phyloP scores from a whole-genome alignment of 2,113 vertebrate species.

The Thalassoma bifasciatum region DNA sequence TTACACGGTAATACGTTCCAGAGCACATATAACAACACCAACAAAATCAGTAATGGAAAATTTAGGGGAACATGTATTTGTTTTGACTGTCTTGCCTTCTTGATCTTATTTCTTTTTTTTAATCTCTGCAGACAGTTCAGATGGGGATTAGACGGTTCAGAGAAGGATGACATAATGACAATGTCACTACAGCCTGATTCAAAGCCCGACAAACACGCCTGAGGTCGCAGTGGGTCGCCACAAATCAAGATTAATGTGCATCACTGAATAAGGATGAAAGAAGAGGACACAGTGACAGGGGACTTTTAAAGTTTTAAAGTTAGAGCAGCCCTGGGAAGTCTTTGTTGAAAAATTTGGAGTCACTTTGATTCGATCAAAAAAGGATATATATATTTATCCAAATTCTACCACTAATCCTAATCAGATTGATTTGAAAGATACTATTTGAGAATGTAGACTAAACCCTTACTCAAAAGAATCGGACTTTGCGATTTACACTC shows the following conservation, averaged over 20 bases:
- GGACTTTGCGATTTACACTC: no score
- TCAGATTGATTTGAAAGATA: no score
- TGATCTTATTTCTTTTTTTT: background rate
- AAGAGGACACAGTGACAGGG: background rate
- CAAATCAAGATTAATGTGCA: slow-evolving; percentile 10
- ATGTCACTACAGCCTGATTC: slow-evolving; percentile 21
- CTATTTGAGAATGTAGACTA: no score
- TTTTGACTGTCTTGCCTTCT: slow-evolving; percentile 3
- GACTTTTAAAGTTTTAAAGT: background rate
- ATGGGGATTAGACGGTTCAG: slow-evolving; percentile 21
- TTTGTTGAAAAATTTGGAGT: background rate
- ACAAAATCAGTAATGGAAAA: slow-evolving; percentile 2
- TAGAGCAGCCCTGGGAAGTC: background rate
- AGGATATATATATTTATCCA: background rate
- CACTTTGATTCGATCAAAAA: background rate
- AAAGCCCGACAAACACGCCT: slow-evolving; percentile 16
- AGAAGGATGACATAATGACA: slow-evolving; percentile 44
- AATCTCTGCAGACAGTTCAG: slow-evolving; percentile 13
- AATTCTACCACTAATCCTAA: no score
- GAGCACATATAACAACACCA: background rate
- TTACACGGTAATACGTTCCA: slow-evolving; percentile 5
- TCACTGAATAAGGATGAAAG: slow-evolving; percentile 29
- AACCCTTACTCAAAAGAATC: no score
- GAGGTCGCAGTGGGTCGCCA: slow-evolving; percentile 9
- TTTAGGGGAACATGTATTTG: slow-evolving; percentile 22